A percentile compares a stretch with the other conserved stretches of the same genome.
These are phyloP conservation scores for Spermophilus dauricus DNA, from an alignment of 2,113 vertebrate species.

Conservation along the genomic window DNA sequence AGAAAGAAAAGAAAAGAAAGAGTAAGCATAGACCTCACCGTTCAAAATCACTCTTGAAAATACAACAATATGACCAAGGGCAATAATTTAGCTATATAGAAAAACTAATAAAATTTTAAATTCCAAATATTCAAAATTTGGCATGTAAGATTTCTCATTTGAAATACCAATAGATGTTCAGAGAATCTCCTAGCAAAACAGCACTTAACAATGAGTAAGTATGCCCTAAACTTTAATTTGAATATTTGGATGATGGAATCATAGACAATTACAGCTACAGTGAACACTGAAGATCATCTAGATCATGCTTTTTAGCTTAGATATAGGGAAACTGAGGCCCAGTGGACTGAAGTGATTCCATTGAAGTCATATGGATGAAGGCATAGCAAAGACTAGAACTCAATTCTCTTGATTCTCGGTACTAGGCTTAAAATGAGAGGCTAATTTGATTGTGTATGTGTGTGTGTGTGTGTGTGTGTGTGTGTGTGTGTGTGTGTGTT, in stretches of 20 bases:
- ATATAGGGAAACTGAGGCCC: neutral
- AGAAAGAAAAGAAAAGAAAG: neutral
- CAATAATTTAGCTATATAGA: neutral
- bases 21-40: neutral
- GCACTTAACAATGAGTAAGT: neutral
- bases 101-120: neutral
- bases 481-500: neutral
- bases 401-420: neutral
- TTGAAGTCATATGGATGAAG: neutral
- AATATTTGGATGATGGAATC: neutral
- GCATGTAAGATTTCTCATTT: neutral
- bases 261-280: neutral
- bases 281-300: neutral
- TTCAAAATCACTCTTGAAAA: neutral
- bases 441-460: neutral
- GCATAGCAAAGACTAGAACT: neutral
- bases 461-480: neutral
- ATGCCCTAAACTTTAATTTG: neutral
- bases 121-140: conserved; percentile 1
- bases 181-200: neutral
- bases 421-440: neutral
- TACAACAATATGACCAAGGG: neutral
- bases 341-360: neutral
- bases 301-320: neutral
- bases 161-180: conserved; percentile 13